Percentiles rank a stretch among this genome's conserved stretches.
These are phyloP conservation scores for Desmodus rotundus DNA, from an alignment of 2,113 vertebrate genomes.

Conservation along the genomic window DNA sequence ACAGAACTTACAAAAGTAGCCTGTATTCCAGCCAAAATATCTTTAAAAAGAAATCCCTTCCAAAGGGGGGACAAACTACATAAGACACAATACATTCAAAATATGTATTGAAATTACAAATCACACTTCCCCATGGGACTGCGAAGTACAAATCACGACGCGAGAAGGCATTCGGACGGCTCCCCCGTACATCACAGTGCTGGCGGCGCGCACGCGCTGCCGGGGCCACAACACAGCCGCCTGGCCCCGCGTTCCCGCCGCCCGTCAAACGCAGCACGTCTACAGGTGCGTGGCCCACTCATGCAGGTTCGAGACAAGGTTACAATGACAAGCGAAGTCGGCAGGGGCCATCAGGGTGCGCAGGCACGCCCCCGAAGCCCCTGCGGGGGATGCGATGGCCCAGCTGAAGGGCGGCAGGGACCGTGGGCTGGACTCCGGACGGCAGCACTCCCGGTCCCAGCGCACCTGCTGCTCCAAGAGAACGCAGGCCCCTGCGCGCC, in stretches of 20 bases:
- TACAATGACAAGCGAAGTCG: conserved; percentile 71
- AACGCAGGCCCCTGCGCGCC: conserved; percentile 6
- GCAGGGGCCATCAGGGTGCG: conserved; percentile 57
- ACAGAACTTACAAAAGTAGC: conserved; percentile 51
- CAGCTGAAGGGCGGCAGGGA: conserved; percentile 46
- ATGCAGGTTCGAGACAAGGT: conserved; percentile 81
- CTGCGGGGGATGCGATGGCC: conserved; percentile 47
- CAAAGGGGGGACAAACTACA: conserved; percentile 54
- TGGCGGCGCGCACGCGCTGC: conserved; percentile 87
- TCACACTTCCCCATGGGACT: conserved; percentile 73
- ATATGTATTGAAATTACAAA: conserved; percentile 85
- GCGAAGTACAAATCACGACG: conserved; percentile 83
- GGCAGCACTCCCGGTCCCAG: conserved; percentile 46
- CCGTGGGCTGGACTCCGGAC: neutral
- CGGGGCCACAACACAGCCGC: conserved; percentile 77
- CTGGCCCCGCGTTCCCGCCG: conserved; percentile 68
- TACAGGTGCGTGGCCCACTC: conserved; percentile 79
- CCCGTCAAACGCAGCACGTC: conserved; percentile 71
- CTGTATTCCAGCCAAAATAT: conserved; percentile 70
- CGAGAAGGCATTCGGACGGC: conserved; percentile 81
- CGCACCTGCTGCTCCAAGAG: neutral
- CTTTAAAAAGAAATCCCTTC: conserved; percentile 58
- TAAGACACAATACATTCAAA: conserved; percentile 78
- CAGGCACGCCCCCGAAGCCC: conserved; percentile 45
- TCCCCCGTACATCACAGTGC: conserved; percentile 91